Evolutionary conservation across 1,140 invertebrate genomes (phyloP).

Genomic region (Zaprionus vittiger): DNA sequence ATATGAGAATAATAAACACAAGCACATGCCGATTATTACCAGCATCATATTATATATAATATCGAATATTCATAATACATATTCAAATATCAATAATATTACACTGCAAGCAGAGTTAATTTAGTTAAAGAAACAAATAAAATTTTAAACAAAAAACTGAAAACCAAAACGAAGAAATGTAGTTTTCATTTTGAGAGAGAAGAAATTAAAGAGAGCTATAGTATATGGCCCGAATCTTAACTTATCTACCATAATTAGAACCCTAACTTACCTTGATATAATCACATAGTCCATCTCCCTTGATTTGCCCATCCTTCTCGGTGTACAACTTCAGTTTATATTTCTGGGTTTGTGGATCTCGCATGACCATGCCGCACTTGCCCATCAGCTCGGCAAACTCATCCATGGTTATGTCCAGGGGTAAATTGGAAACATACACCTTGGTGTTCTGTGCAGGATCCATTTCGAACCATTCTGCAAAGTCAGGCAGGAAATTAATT

Average conservation of each 20-base stretch:
- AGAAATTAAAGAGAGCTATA: background rate
- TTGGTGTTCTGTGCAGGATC: conserved; percentile 97
- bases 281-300: conserved; percentile 98
- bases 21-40: conserved; percentile 20
- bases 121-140: conserved; percentile 68
- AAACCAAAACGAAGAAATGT: conserved; percentile 16
- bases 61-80: conserved; percentile 12
- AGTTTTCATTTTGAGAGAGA: background rate
- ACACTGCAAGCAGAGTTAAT: conserved; percentile 57
- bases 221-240: too few species aligned
- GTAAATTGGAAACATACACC: conserved; percentile 98
- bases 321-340: conserved; percentile 98
- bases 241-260: too few species aligned
- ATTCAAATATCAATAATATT: conserved; percentile 43
- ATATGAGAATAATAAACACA: conserved; percentile 19
- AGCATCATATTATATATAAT: conserved; percentile 31
- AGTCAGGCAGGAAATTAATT: background rate
- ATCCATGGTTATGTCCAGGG: conserved; percentile 94
- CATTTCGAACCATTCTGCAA: conserved; percentile 95
- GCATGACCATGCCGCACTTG: conserved; percentile 98
- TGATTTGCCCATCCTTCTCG: conserved; percentile 92
- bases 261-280: conserved; percentile 94
- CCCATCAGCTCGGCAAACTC: conserved; percentile 96
- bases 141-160: conserved; percentile 62
- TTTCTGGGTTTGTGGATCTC: conserved; percentile 92